Percentiles rank a stretch among this genome's conserved stretches.
Evolutionary conservation across 1,140 invertebrate species (phyloP).

Genomic region (Zaprionus africanus): DNA sequence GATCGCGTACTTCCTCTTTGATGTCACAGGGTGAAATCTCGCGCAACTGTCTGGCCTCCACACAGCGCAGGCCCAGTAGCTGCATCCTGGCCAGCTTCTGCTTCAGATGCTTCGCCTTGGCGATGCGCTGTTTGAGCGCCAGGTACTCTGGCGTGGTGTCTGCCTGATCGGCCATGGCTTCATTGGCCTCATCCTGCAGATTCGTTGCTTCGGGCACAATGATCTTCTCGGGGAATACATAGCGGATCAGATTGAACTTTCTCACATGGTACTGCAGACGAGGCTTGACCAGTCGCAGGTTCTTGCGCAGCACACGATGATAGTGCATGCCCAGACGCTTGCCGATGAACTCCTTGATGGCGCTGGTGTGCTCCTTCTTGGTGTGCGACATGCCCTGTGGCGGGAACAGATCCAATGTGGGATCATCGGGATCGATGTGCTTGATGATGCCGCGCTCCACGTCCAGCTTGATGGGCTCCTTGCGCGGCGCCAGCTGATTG

Average conservation of each 20-base stretch:
- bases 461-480: conserved; percentile 72
- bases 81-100: conserved; percentile 62
- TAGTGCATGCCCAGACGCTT: conserved; percentile 73
- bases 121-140: conserved; percentile 42
- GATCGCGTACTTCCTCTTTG: conserved; percentile 47
- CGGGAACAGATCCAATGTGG: conserved; percentile 65
- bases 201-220: conserved; percentile 49
- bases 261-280: conserved; percentile 61
- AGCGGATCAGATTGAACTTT: conserved; percentile 80
- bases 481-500: conserved; percentile 70
- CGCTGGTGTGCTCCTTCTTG: conserved; percentile 48
- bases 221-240: conserved; percentile 66
- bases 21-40: conserved; percentile 54
- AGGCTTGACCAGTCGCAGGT: conserved; percentile 68
- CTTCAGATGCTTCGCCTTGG: conserved; percentile 54
- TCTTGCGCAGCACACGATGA: conserved; percentile 70
- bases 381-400: conserved; percentile 48
- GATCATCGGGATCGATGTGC: conserved; percentile 70
- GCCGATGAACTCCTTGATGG: conserved; percentile 60
- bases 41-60: conserved; percentile 47
- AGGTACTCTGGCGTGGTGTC: conserved; percentile 70
- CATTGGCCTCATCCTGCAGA: conserved; percentile 49
- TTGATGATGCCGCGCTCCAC: conserved; percentile 74
- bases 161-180: conserved; percentile 52
- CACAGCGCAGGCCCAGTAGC: conserved; percentile 68